Base-by-base conservation (phyloP, 1,140 invertebrate species). In the Micrasema minimum region DNA sequence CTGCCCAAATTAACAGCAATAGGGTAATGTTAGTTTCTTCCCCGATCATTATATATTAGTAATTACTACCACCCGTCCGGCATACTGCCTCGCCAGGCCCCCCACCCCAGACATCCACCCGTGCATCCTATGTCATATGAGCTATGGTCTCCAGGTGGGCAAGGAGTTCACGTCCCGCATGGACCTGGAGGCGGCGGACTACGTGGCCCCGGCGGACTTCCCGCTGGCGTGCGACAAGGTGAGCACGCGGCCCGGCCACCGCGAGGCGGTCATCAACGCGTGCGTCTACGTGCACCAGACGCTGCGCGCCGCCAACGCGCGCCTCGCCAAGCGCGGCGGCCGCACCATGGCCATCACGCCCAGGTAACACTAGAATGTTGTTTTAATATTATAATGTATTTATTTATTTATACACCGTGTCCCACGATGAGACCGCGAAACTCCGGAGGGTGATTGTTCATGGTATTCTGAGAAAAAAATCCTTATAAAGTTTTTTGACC, bases 281-380 rank as follows among this genome's bases (percentile, higher is more conserved):
- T 98, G 96, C 81, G 97, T 99, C 10, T 99, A 98, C 80, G 96
- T 99, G 3, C 98, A 99, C 82, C 95, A 98, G 84, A 98, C 97
- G 0, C 85, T 99, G 38, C 96, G 99, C 79, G 93, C 95, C 79
- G 96, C 97, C 37, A 99, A 99, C 79, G 88, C 89, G 9, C 84
- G 96, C 51, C 85, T 99, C 9, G 90, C 90, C 0, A 99, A 98
- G 80, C 86, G 96, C 45, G 97, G 97, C 18, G 93, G 95, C 55
- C 88, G 96, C 74, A 96, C 95, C 2, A 99, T 98, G 91, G 94
- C 97, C 2, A 97, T 99, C 20, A 99, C 98, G 3, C 98, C 98
- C 1, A 87, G 96, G 85, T 86, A 76, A 35, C 3, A 1, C 20
- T n/a, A n/a, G n/a, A n/a, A n/a, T n/a, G n/a, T n/a, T n/a, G n/a